Percentiles rank a stretch among this genome's conserved stretches.
phyloP scores from a whole-genome alignment of 2,888 invertebrate species.

The Sicus ferrugineus region DNA sequence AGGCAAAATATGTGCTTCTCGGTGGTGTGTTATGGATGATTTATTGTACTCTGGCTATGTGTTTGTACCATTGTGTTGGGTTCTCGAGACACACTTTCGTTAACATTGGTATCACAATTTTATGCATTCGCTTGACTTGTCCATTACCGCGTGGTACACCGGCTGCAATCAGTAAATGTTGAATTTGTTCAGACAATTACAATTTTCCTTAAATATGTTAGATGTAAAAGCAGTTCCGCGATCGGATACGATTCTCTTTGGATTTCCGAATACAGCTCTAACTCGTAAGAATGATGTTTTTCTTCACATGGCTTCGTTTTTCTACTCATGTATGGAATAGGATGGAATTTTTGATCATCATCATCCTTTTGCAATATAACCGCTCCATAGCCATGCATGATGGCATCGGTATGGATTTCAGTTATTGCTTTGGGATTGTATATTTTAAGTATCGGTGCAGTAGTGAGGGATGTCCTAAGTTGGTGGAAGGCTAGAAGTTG shows the following conservation, averaged over 20 bases:
- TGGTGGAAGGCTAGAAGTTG: no score
- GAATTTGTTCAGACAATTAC: constrained; percentile 36
- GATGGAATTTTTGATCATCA: constrained; percentile 43
- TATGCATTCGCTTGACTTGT: constrained; percentile 47
- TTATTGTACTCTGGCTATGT: constrained; percentile 19
- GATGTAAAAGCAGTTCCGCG: constrained; percentile 39
- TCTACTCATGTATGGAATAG: constrained; percentile 46
- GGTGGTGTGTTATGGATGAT: constrained; percentile 10
- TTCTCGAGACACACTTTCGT: constrained; percentile 24
- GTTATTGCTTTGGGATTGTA: no score
- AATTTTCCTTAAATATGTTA: constrained; percentile 46
- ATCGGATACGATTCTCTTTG: constrained; percentile 33
- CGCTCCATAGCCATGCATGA: constrained; percentile 41
- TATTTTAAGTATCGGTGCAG: no score
- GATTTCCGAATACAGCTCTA: constrained; percentile 46
- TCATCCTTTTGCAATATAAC: constrained; percentile 39
- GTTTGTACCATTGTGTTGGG: constrained; percentile 31
- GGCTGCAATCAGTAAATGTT: constrained; percentile 29
- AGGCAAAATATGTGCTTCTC: background rate
- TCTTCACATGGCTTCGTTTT: constrained; percentile 37
- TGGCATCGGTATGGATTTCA: constrained; percentile 44
- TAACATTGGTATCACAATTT: constrained; percentile 32
- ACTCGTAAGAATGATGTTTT: constrained; percentile 51
- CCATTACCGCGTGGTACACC: constrained; percentile 42
- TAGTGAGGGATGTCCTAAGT: no score